Evolutionary conservation across 2,888 invertebrate genomes (phyloP).

Genomic region (Agriopis aurantiaria): DNA sequence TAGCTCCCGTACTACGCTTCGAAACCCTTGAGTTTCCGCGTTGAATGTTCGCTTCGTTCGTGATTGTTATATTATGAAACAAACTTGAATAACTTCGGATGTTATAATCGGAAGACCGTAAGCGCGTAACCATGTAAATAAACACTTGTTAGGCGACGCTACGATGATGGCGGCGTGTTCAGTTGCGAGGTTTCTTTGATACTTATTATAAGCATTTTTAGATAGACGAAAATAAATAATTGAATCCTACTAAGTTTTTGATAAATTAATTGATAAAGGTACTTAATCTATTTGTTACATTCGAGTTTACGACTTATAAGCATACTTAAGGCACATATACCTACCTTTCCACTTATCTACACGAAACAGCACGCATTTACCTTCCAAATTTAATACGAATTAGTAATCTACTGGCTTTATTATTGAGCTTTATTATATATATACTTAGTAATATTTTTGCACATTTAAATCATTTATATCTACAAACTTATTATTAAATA

Average conservation of each 20-base stretch:
- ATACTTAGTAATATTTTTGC: not conserved
- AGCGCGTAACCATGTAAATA: constrained; percentile 71
- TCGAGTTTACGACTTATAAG: no score
- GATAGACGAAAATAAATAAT: not conserved
- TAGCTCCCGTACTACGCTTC: constrained; percentile 63
- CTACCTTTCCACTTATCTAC: no score
- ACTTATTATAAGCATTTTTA: constrained; percentile 1
- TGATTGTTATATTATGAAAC: constrained; percentile 55
- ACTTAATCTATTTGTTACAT: not conserved
- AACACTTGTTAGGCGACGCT: constrained; percentile 74
- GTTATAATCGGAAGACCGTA: constrained; percentile 45
- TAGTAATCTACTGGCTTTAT: no score
- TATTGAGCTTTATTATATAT: no score
- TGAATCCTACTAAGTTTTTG: not conserved
- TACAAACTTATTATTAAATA: not conserved
- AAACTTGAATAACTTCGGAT: constrained; percentile 45
- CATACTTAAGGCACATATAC: no score
- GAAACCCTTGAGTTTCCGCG: constrained; percentile 54
- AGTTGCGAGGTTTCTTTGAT: constrained; percentile 19
- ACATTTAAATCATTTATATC: not conserved
- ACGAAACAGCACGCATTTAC: no score
- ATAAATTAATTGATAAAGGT: not conserved
- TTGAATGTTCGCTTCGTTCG: constrained; percentile 50
- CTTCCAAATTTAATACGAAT: no score
- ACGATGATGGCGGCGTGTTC: constrained; percentile 51